Evolutionary conservation across 1,140 invertebrate species (phyloP).

Genomic region (Drosophila setifemur): DNA sequence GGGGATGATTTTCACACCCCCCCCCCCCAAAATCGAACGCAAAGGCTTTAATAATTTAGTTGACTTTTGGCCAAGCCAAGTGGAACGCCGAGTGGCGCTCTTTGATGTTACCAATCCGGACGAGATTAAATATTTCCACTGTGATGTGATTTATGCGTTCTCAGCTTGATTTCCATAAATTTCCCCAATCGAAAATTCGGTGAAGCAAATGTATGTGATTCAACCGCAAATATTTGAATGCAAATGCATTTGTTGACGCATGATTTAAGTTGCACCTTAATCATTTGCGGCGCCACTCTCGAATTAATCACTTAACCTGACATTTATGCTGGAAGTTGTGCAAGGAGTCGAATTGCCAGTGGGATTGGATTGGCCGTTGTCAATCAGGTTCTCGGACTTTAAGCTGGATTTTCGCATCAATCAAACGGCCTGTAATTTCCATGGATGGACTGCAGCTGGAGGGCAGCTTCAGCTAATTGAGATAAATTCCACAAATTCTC

Average conservation of each 20-base stretch:
- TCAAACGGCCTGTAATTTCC: constrained; percentile 27
- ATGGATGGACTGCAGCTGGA: constrained; percentile 23
- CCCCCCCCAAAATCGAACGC: constrained; percentile 1
- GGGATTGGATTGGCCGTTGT: constrained; percentile 6
- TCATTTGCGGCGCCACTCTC: constrained; percentile 7
- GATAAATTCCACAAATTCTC: constrained; percentile 42
- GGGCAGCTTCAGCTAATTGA: constrained; percentile 48
- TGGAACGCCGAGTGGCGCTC: constrained; percentile 26
- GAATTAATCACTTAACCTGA: constrained; percentile 32
- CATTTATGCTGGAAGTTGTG: not conserved
- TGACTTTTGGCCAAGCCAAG: constrained; percentile 46
- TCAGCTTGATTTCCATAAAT: constrained; percentile 11
- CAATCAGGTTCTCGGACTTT: constrained; percentile 5
- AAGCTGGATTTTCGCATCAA: constrained; percentile 23
- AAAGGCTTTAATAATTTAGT: constrained; percentile 50
- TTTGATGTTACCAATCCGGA: constrained; percentile 18
- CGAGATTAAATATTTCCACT: constrained; percentile 29
- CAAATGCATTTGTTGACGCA: too few species aligned
- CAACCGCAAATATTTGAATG: constrained; percentile 12
- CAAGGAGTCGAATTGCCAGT: constrained; percentile 9
- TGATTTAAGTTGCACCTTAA: too few species aligned
- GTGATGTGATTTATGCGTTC: constrained; percentile 33
- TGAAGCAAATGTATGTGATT: too few species aligned
- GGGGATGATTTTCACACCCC: not conserved
- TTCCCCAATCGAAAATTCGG: too few species aligned